phyloP scores from a whole-genome alignment of 2,888 invertebrate genomes.

The Clistopyga incitator region DNA sequence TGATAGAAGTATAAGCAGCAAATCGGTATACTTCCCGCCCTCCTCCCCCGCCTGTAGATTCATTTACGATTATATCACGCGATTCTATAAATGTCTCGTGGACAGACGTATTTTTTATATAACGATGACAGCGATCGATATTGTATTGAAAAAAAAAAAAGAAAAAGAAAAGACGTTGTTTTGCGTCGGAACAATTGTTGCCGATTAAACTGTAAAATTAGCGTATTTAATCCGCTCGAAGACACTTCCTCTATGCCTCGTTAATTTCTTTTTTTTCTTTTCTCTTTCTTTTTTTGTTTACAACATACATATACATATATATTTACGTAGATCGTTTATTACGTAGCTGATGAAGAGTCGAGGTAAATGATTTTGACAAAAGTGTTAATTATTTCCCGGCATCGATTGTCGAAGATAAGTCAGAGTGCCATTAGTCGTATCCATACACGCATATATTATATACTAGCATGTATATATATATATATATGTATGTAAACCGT shows the following conservation, averaged over 20 bases:
- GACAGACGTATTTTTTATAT: conserved; percentile 58
- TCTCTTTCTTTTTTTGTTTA: neutral
- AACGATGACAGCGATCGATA: conserved; percentile 42
- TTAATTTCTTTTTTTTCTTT: conserved; percentile 27
- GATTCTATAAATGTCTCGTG: conserved; percentile 53
- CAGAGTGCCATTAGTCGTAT: conserved; percentile 64
- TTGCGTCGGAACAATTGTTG: conserved; percentile 25
- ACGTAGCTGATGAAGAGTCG: conserved; percentile 31
- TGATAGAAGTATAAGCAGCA: conserved; percentile 5
- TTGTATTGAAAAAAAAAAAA: conserved; percentile 11
- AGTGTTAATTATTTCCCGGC: conserved; percentile 39
- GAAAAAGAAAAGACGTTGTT: conserved; percentile 6
- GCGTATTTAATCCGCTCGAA: conserved; percentile 49
- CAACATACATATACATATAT: conserved; percentile 28
- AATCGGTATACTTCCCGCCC: conserved; percentile 17
- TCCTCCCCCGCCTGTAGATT: conserved; percentile 49
- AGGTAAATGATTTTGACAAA: conserved; percentile 9
- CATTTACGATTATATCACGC: conserved; percentile 42
- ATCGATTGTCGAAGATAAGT: conserved; percentile 53
- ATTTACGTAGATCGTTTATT: conserved; percentile 42
- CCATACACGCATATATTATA: conserved; percentile 6
- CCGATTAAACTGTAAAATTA: conserved; percentile 25
- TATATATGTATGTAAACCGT: conserved; percentile 32
- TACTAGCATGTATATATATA: neutral
- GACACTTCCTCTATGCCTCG: conserved; percentile 33